Base-by-base conservation (phyloP, 2,888 invertebrate species). In the Drosophila siamana region DNA sequence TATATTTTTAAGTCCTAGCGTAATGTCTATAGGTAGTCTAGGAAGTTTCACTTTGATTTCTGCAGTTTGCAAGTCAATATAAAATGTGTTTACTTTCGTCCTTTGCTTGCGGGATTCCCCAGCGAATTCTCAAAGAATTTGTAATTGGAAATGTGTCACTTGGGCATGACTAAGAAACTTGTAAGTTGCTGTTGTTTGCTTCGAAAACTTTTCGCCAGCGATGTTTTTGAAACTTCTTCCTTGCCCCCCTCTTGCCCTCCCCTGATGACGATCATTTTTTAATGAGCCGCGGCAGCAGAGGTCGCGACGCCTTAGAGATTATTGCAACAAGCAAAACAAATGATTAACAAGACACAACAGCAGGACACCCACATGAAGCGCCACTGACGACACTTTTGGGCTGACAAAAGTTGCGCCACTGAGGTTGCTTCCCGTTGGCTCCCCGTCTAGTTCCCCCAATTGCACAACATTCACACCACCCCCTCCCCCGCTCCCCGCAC, bases 111-210 rank as follows among this genome's bases (percentile, higher is more conserved):
- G 26, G 41, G n/a, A 46, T 48, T 47, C 63, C 67, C 64, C 9
- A 2, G 6, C 43, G 62, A 28, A 11, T 41, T 43, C 16, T 9
- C 22, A 24, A 52, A 13, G 33, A 63, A 80, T 70, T 80, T 78
- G 57, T 69, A 69, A 80, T 80, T 83, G 84, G 52, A 76, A 84
- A 86, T 84, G 77, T 73, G 81, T 80, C 84, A 71, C 86, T 62
- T 77, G 84, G 84, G 84, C 60, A 61, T 47, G 68, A 44, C 68
- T 63, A 59, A 63, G 33, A 61, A 78, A 68, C 44, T 68, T 77
- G 46, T 8, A 56, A 69, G 60, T 74, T 74, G 59, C 59, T 69
- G 54, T 43, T 67, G 59, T 67, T 70, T 57, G 44, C 11, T 48
- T 60, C 63, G 70, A 40, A 62, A 76, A 71, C 70, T 75, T 66